Conservation (phyloP, 2,113 vertebrate genomes). For the Corythoichthys intestinalis region DNA sequence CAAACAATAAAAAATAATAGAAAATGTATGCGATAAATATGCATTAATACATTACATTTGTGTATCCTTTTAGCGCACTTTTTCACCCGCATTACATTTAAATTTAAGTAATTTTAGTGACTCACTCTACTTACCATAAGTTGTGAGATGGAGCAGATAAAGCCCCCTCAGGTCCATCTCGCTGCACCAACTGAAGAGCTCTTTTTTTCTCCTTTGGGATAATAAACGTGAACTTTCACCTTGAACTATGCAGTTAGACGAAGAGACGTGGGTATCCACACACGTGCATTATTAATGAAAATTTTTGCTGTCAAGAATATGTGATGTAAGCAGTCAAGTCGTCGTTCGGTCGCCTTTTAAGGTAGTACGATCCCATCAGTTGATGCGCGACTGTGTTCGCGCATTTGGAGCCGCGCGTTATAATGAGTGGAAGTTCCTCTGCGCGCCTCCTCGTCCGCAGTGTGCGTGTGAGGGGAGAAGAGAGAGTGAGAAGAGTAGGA, state of each 20-base stretch:
- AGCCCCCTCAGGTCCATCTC: conserved; percentile 74
- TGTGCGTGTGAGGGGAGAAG: conserved; percentile 8
- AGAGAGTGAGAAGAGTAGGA: not conserved
- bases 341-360: conserved; percentile 6
- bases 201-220: not conserved
- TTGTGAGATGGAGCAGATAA: conserved; percentile 67
- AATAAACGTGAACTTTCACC: conserved; percentile 35
- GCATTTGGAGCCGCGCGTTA: not conserved
- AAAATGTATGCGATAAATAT: not conserved
- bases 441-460: conserved; percentile 24
- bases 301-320: not conserved
- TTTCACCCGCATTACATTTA: not conserved
- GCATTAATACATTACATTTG: not conserved
- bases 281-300: not conserved
- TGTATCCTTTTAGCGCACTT: not conserved
- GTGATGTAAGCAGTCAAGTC: conserved; percentile 6
- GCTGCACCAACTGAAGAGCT: conserved; percentile 16
- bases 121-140: conserved; percentile 62
- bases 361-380: conserved; percentile 38
- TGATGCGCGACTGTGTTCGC: not conserved
- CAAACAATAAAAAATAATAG: not conserved
- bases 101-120: not conserved
- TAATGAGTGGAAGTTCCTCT: conserved; percentile 43
- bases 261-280: conserved; percentile 27
- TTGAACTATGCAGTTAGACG: conserved; percentile 33